Evolutionary conservation across 2,888 invertebrate genomes (phyloP).

Genomic region (Philopedon plagiatum): DNA sequence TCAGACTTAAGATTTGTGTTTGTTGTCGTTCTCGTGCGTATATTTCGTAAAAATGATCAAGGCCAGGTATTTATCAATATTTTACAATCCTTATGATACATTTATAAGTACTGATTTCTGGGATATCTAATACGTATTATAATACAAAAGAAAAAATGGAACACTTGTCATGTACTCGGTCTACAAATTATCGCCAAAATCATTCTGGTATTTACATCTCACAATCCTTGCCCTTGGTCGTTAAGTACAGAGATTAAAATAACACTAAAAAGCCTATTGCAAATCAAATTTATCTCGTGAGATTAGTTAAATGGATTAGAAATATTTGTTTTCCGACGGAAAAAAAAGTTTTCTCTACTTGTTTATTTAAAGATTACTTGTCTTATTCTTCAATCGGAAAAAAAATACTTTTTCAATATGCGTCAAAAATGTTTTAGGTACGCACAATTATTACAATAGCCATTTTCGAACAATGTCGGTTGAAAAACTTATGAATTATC

Average conservation of each 20-base stretch:
- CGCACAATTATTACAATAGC: background rate
- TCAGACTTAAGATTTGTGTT: too few relatives aligned
- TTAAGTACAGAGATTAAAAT: slow-evolving; percentile 17
- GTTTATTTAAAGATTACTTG: background rate
- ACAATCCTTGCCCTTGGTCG: slow-evolving; percentile 14
- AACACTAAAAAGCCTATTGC: slow-evolving; percentile 8
- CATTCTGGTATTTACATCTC: slow-evolving; percentile 9
- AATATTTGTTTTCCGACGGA: slow-evolving; percentile 10
- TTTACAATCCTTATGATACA: too few relatives aligned
- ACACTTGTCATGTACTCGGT: background rate
- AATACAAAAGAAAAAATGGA: background rate
- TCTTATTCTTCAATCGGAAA: background rate
- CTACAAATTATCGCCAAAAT: slow-evolving; percentile 17
- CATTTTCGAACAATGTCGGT: background rate
- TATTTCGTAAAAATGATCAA: background rate
- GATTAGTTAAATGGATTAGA: background rate
- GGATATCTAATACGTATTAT: too few relatives aligned
- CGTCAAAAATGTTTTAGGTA: background rate
- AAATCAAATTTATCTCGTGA: slow-evolving; percentile 2
- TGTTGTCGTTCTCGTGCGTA: background rate
- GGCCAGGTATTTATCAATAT: background rate
- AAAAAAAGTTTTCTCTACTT: slow-evolving; percentile 1
- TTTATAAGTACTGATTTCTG: background rate
- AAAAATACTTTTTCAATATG: background rate
- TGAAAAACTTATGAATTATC: background rate